phyloP scores from a whole-genome alignment of 2,888 invertebrate species.

The Ceraclea dissimilis region DNA sequence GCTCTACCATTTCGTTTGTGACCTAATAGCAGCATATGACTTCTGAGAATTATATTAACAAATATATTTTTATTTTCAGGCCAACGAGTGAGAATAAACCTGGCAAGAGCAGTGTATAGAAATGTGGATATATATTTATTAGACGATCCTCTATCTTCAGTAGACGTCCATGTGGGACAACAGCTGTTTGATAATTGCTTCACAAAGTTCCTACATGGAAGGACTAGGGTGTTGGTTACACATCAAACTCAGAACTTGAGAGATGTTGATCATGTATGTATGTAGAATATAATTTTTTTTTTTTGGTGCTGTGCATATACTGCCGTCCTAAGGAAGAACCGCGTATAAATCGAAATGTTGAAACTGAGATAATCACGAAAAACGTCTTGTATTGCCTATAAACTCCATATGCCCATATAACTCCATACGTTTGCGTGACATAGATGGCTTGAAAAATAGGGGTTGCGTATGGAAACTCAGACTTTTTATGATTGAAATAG shows the following conservation, averaged over 20 bases:
- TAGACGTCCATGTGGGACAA: slow-evolving; percentile 62
- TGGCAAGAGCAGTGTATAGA: slow-evolving; percentile 58
- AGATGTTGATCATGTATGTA: slow-evolving; percentile 50
- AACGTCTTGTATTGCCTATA: no score
- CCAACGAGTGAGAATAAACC: slow-evolving; percentile 17
- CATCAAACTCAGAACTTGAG: slow-evolving; percentile 78
- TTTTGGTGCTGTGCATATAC: not conserved
- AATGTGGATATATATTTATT: slow-evolving; percentile 65
- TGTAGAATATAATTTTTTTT: not conserved
- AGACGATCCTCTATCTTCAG: slow-evolving; percentile 70
- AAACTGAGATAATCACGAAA: no score
- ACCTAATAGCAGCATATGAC: no score
- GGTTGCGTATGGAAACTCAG: no score
- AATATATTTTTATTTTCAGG: slow-evolving; percentile 7
- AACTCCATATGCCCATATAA: not conserved
- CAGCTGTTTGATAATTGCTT: slow-evolving; percentile 65
- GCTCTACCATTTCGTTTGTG: no score
- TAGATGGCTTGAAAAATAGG: no score
- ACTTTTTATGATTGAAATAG: no score
- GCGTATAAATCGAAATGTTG: no score
- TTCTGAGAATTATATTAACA: no score
- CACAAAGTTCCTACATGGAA: slow-evolving; percentile 51
- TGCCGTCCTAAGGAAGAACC: no score
- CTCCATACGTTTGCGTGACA: not conserved
- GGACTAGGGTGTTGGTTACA: slow-evolving; percentile 70